Evolutionary conservation across 2,888 invertebrate genomes (phyloP), one percentile per base, ranked within the genome.

Genomic region (Coelopa pilipes): DNA sequence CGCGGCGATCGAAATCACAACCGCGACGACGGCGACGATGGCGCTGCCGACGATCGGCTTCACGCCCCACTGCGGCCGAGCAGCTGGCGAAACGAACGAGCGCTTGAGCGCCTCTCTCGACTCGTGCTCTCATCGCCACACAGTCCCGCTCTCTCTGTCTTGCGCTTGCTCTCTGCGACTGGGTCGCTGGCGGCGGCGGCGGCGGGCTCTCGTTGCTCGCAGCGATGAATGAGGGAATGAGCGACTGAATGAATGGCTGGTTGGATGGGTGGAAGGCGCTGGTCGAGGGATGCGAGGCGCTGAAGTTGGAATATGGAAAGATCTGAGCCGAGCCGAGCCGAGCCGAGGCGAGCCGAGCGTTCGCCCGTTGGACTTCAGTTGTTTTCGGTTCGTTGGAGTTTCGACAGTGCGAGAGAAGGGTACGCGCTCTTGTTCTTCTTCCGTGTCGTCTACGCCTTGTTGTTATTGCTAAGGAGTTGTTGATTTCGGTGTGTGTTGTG

Each of bases 311-410:
- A 34, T 34, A 34, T 34, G 34, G 34, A 34, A 34, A 34, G 34
- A 34, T 34, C 34, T 7, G 34, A 34, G 13, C 59, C 53, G 60
- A 62, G 62, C 55, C 65, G 71, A 65, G 24, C n/a, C 45, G 21
- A 47, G 62, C 21, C 60, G 71, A 60, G 70, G 50, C 67, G 67
- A 46, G 46, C 53, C 59, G 63, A 50, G 71, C 34, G 34, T 34
- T 34, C 34, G 34, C 34, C 34, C 34, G 34, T 34, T 34, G 34
- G 68, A 68, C 62, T 67, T 75, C 74, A 68, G 72, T 72, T 75
- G 74, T 72, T 76, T 74, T 67, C 50, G 57, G 67, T 76, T 73
- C 73, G 73, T 73, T 74, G 70, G 73, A 70, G 76, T 74, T 76
- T 70, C 13, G 34, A 69, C 69, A 17, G 45, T 55, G 45, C 50